phyloP scores from a whole-genome alignment of 1,140 invertebrate species.

The Mycetomoellerius zeteki region DNA sequence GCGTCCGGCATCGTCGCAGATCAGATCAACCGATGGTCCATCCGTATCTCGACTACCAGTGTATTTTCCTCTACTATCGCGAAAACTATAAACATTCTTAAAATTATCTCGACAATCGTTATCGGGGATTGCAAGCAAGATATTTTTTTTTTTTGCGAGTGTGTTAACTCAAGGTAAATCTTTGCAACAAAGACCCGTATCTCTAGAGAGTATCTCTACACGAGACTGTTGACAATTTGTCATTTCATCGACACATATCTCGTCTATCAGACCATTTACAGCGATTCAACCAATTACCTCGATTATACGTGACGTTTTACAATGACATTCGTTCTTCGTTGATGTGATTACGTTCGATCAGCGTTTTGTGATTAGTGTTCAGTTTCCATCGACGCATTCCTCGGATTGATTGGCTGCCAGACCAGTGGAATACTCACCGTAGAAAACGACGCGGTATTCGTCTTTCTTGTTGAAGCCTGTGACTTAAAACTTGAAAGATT shows the following conservation, averaged over 20 bases:
- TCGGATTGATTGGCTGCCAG: background rate
- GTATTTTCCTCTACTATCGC: background rate
- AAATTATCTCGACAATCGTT: slow-evolving; percentile 14
- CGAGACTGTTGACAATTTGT: slow-evolving; percentile 9
- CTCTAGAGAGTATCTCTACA: too few relatives aligned
- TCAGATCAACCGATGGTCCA: background rate
- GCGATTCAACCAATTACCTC: slow-evolving; percentile 16
- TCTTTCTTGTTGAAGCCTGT: background rate
- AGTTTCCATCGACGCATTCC: slow-evolving; percentile 5
- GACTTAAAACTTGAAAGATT: background rate
- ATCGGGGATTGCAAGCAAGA: background rate
- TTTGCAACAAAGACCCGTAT: too few relatives aligned
- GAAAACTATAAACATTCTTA: background rate
- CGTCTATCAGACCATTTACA: slow-evolving; percentile 2
- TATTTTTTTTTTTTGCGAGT: slow-evolving; percentile 5
- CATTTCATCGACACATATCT: background rate
- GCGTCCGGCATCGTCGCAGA: background rate
- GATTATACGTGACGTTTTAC: background rate
- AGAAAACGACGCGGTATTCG: background rate
- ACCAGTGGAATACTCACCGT: background rate
- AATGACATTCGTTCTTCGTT: background rate
- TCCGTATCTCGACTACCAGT: background rate
- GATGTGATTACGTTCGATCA: too few relatives aligned
- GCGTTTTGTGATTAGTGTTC: background rate
- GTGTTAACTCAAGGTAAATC: background rate